Evolutionary conservation across 2,888 invertebrate species (phyloP), one percentile per base, ranked within the genome.

Genomic region (Chymomyza caudatula): DNA sequence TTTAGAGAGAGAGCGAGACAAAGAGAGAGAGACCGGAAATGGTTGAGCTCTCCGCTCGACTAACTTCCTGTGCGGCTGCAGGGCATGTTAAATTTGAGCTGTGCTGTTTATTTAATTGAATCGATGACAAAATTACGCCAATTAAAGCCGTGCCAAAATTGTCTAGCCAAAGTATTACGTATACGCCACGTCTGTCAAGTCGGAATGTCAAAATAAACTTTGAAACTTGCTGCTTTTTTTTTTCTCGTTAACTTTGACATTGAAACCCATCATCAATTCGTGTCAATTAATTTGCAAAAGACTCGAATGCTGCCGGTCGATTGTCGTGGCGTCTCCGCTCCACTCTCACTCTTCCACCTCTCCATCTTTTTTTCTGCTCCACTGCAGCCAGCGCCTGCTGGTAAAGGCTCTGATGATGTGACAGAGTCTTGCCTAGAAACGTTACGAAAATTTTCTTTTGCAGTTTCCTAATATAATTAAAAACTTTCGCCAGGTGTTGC

Each of bases 401-500:
- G 20, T 4, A 6, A 37, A 42, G 42, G 11, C 47, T 19, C 47
- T 19, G 47, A 15, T 15, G 6, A 47, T 47, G 47, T 19, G n/a
- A 19, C 47, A 47, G n/a, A 6, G 17, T 15, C 68, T 52, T n/a
- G 23, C n/a, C 17, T 6, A n/a, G 69, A 75, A 69, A 62, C 47
- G 81, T 76, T 74, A 78, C 67, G 73, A 73, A 80, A 76, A 73
- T 72, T 73, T 73, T 76, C 76, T 71, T 73, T 69, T 78, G 69
- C 81, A 78, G 66, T 88, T 78, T 76, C 74, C 80, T 88, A 88
- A 88, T 85, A 86, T 88, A 88, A 88, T 88, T 88, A 88, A 88
- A 88, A 88, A 88, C 88, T 88, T 88, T 87, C 77, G 74, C 78
- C 85, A 87, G 86, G 85, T 86, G 87, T 85, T 87, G 83, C 75